These are phyloP conservation scores for Ornithoptera priamus DNA, from an alignment of 2,888 invertebrate species.

Conservation along the genomic window DNA sequence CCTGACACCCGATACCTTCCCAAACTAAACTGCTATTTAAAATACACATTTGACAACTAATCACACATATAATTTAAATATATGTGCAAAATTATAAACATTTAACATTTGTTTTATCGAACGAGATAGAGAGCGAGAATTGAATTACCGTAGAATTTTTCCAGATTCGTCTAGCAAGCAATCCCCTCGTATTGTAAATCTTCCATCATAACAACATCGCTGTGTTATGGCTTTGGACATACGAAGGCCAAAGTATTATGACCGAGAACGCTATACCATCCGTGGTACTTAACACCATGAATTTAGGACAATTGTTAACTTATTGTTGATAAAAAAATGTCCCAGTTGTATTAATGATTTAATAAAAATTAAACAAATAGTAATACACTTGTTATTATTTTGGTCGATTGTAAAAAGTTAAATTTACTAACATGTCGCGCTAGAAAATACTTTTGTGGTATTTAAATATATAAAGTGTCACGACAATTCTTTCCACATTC, in stretches of 20 bases:
- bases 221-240: too few relatives aligned
- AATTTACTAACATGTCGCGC: slow-evolving; percentile 24
- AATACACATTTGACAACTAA: slow-evolving; percentile 36
- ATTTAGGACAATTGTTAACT: too few relatives aligned
- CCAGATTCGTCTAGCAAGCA: too few relatives aligned
- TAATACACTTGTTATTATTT: slow-evolving; percentile 2
- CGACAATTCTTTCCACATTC: slow-evolving; percentile 44
- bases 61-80: slow-evolving; percentile 37
- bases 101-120: slow-evolving; percentile 33
- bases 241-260: too few relatives aligned
- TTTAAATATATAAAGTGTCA: slow-evolving; percentile 37
- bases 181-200: too few relatives aligned
- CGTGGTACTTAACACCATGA: too few relatives aligned
- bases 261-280: too few relatives aligned
- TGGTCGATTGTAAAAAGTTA: slow-evolving; percentile 5
- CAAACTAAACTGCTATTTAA: slow-evolving; percentile 20
- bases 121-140: slow-evolving; percentile 3
- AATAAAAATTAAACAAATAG: neutral
- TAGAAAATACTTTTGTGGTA: slow-evolving; percentile 24
- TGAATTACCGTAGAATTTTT: too few relatives aligned
- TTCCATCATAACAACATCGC: too few relatives aligned
- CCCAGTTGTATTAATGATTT: neutral
- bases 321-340: neutral
- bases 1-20: slow-evolving; percentile 29
- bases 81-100: slow-evolving; percentile 37